Base-by-base conservation (phyloP, 2,113 vertebrate species). In the Cynocephalus volans region DNA sequence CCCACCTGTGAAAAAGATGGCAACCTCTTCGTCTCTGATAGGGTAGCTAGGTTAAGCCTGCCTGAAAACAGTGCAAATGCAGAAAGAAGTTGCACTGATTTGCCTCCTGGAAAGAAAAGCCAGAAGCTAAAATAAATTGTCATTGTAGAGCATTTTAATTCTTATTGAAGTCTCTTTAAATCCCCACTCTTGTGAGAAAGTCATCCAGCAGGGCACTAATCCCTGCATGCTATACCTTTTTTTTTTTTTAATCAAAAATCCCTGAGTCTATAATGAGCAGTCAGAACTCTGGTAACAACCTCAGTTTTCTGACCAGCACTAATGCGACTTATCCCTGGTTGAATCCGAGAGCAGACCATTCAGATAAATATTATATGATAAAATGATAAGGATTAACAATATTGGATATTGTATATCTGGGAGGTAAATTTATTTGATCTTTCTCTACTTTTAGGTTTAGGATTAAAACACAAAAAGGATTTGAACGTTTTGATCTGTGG, bases 21-120 rank as follows among this genome's bases (percentile, higher is more conserved):
- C 19, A 31, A 31, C n/a, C 36, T 81, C 36, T 7, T 88, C 1
- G 6, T 50, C 52, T 80, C 31, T 14, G 6, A 36, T 0, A 26
- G 72, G n/a, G 67, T 23, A 45, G 48, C 48, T 65, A 11, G 45
- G 26, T 31, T 56, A 83, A 91, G 41, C 31, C 67, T 52, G 24
- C 91, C 50, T 76, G 17, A 54, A 96, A 85, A 69, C 12, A 41
- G 41, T 41, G 41, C 72, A 91, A 85, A 58, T 8, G 12, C 72
- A 95, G 82, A 90, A 67, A 83, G 79, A 97, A 91, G 23, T 48
- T 69, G 17, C 33, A 18, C 50, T 75, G 79, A 85, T 93, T 88
- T 72, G 24, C 56, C 81, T 60, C 79, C 60, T 77, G 13, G 83
- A 56, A 93, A 64, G 64, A 58, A 89, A 91, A 92, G 48, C 79